Evolutionary conservation across 53 echinoderm and acorn worm genomes (phyloP), one percentile per base, ranked within the genome.

Genomic region (Crossaster papposus): DNA sequence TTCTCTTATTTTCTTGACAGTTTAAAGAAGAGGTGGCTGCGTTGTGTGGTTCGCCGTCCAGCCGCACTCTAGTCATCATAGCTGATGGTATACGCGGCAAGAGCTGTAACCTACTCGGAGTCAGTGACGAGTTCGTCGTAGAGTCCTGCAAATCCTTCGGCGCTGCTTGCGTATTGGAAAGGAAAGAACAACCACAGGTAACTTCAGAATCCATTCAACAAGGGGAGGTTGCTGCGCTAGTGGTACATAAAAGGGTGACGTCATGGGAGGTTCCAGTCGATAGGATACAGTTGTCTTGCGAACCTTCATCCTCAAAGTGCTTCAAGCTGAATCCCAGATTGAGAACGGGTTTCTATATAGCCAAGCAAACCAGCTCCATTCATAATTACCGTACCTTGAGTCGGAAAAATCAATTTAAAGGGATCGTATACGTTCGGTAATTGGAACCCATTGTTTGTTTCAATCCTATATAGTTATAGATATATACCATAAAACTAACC

Each of bases 71-170:
- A 30, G 92, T 96, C 36, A 77, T 99, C 33, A 92, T 93, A 4
- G 96, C 96, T 22, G 99, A 99, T 70, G 96, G 96, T 2, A 79
- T 96, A 15, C 90, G 93, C 52, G 96, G 96, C 0, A 68, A 72
- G 50, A 92, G 91, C 65, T 83, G 93, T 52, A 92, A 83, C 88
- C 83, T 91, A 26, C 73, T 98, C 14, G 94, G 94, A 12, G 82
- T 98, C 36, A 94, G 95, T 74, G 98, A 98, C 79, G 98, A 98
- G 78, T 96, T 94, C 80, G 88, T 98, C 36, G 86, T 93, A 64
- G 86, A 91, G 62, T 86, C 98, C 0, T 98, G 98, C 88, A 94
- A 96, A 72, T 79, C 94, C 14, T 98, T 94, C 83, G 96, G 98
- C 80, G 96, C 96, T 70, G 93, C 94, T 50, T 91, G 94, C 62